Evolutionary conservation across 2,797 vertebrate genomes (phyloP).

Genomic region (Eulemur albifrons): DNA sequence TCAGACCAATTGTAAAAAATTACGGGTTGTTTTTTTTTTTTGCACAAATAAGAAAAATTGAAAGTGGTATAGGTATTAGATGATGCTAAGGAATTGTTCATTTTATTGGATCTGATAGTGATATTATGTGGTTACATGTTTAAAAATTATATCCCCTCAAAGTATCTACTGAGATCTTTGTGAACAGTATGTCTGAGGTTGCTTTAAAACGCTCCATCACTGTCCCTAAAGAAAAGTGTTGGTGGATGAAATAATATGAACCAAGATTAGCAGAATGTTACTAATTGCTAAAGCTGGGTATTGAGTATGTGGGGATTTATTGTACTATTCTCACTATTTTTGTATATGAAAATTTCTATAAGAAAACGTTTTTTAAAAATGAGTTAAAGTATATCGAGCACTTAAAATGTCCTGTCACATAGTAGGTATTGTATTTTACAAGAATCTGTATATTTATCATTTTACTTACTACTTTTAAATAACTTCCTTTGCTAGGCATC

Average conservation of each 20-base stretch:
- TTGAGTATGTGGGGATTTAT: no score
- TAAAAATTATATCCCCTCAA: not conserved
- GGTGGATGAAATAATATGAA: not conserved
- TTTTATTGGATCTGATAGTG: not conserved
- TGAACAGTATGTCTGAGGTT: not conserved
- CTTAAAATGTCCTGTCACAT: not conserved
- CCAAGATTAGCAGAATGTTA: not conserved
- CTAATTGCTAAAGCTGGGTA: not conserved
- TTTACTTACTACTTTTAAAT: not conserved
- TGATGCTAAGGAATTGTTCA: not conserved
- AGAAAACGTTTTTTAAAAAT: not conserved
- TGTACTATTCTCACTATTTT: not conserved
- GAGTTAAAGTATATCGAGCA: not conserved
- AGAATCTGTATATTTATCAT: not conserved
- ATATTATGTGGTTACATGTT: not conserved
- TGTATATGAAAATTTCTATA: not conserved
- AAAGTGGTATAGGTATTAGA: not conserved
- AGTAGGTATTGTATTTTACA: not conserved
- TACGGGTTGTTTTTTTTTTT: not conserved
- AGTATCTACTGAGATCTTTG: not conserved
- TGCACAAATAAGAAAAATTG: not conserved
- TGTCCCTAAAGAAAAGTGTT: not conserved
- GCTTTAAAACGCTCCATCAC: not conserved
- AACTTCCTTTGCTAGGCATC: not conserved
- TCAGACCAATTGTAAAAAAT: not conserved